These are phyloP conservation scores for Teleogryllus occipitalis DNA, from an alignment of 1,140 invertebrate species.

Conservation along the genomic window DNA sequence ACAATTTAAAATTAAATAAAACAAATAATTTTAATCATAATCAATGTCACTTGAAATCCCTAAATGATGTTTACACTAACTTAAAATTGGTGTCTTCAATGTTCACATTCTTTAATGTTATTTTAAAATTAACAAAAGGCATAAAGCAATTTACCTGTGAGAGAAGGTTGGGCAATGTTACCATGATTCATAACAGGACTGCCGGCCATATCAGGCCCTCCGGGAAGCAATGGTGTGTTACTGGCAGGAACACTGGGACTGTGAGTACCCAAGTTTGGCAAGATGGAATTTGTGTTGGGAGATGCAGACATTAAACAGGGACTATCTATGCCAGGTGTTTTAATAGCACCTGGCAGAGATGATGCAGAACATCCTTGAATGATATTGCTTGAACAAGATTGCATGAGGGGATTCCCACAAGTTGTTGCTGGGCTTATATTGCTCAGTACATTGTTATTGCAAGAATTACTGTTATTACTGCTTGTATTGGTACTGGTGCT, in stretches of 20 bases:
- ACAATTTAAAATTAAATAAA: too few relatives aligned
- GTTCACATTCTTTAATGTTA: too few relatives aligned
- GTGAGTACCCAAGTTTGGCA: constrained; percentile 15
- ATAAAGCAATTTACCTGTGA: constrained; percentile 13
- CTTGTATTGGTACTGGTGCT: too few relatives aligned
- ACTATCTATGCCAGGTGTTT: constrained; percentile 16
- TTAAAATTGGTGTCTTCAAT: too few relatives aligned
- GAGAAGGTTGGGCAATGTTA: constrained; percentile 10
- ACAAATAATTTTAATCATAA: too few relatives aligned
- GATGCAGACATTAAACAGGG: constrained; percentile 24
- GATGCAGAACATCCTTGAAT: constrained; percentile 22
- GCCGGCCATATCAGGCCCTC: constrained; percentile 28
- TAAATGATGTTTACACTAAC: too few relatives aligned
- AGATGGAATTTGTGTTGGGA: constrained; percentile 25
- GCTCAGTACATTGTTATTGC: constrained; percentile 20
- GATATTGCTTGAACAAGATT: constrained; percentile 24
- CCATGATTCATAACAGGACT: constrained; percentile 18
- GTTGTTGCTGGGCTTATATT: constrained; percentile 22
- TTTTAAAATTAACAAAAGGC: too few relatives aligned
- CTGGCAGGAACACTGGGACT: constrained; percentile 20
- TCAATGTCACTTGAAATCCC: too few relatives aligned
- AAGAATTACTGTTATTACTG: too few relatives aligned
- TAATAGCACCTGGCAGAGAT: constrained; percentile 36
- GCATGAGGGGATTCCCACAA: constrained; percentile 24
- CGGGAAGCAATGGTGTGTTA: constrained; percentile 23